Percentiles rank a stretch among this genome's conserved stretches.
Conservation (phyloP, 2,888 invertebrate genomes). For the Salpingus planirostris region DNA sequence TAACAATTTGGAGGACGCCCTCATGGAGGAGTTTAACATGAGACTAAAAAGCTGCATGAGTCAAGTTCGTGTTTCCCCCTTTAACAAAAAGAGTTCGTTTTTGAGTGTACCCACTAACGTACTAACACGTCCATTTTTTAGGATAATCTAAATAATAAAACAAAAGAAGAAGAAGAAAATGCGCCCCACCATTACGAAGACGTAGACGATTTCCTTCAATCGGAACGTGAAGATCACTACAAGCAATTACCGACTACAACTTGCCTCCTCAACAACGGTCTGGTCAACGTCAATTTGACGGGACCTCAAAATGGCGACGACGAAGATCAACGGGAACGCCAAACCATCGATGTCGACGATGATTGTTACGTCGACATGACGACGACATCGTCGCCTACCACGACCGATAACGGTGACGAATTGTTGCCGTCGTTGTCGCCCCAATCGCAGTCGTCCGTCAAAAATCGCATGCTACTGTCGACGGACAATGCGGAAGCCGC, state of each 20-base stretch:
- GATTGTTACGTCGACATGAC: slow-evolving; percentile 4
- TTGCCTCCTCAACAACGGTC: not conserved
- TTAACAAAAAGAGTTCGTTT: slow-evolving; percentile 11
- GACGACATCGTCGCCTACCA: not conserved
- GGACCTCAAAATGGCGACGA: slow-evolving; percentile 25
- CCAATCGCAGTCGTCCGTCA: slow-evolving; percentile 27
- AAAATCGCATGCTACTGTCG: slow-evolving; percentile 38
- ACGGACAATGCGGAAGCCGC: slow-evolving; percentile 35
- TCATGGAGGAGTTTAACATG: slow-evolving; percentile 42
- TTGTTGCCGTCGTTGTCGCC: slow-evolving; percentile 4
- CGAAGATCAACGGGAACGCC: slow-evolving; percentile 14
- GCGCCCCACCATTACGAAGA: slow-evolving; percentile 18
- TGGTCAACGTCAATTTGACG: not conserved
- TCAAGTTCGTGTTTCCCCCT: slow-evolving; percentile 36
- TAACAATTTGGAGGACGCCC: slow-evolving; percentile 38
- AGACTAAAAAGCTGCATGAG: slow-evolving; percentile 42
- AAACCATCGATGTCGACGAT: slow-evolving; percentile 9
- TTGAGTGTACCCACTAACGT: not conserved
- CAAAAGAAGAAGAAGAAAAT: slow-evolving; percentile 20
- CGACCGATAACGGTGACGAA: slow-evolving; percentile 19
- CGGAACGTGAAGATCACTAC: not conserved
- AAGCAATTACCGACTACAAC: too few species aligned
- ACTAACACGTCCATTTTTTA: slow-evolving; percentile 20
- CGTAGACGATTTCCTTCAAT: slow-evolving; percentile 27
- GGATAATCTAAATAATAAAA: slow-evolving; percentile 29